Conservation (phyloP, 1,140 invertebrate species). For the Cyclargus thomasi region DNA sequence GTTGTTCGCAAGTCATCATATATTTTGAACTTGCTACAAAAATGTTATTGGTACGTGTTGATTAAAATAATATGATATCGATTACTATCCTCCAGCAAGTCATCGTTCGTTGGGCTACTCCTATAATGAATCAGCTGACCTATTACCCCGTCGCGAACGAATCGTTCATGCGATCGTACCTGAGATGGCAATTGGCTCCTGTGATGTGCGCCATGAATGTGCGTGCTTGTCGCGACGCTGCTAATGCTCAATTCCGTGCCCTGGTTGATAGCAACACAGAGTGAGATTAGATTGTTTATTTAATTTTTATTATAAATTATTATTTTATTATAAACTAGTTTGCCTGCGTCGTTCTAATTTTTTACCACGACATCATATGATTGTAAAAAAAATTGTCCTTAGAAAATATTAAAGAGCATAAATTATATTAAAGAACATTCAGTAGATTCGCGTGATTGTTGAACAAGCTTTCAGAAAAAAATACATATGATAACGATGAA, state of each 20-base stretch:
- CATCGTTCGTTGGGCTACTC: conserved; percentile 40
- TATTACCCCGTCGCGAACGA: conserved; percentile 42
- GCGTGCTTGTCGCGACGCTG: conserved; percentile 36
- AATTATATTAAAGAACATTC: too few relatives aligned
- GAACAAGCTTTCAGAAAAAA: too few relatives aligned
- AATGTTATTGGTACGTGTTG: not conserved
- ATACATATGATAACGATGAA: too few relatives aligned
- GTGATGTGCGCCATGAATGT: conserved; percentile 46
- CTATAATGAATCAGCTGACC: conserved; percentile 37
- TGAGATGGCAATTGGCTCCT: conserved; percentile 54
- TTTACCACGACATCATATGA: too few relatives aligned
- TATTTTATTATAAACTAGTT: too few relatives aligned
- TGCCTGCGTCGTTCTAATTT: too few relatives aligned
- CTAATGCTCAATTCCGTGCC: conserved; percentile 33
- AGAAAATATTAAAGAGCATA: too few relatives aligned
- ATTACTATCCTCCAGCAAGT: conserved; percentile 31
- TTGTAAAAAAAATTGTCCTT: too few relatives aligned
- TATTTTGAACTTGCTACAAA: not conserved
- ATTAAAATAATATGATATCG: not conserved
- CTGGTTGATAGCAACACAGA: conserved; percentile 30
- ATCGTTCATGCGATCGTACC: conserved; percentile 52
- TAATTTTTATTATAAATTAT: not conserved
- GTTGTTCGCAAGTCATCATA: not conserved
- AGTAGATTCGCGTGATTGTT: too few relatives aligned
- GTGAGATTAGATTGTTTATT: conserved; percentile 34